Percentiles rank a stretch among this genome's conserved stretches.
Evolutionary conservation across 64 coral and sea anemone species (phyloP).

Genomic region (Pocillopora damicornis): DNA sequence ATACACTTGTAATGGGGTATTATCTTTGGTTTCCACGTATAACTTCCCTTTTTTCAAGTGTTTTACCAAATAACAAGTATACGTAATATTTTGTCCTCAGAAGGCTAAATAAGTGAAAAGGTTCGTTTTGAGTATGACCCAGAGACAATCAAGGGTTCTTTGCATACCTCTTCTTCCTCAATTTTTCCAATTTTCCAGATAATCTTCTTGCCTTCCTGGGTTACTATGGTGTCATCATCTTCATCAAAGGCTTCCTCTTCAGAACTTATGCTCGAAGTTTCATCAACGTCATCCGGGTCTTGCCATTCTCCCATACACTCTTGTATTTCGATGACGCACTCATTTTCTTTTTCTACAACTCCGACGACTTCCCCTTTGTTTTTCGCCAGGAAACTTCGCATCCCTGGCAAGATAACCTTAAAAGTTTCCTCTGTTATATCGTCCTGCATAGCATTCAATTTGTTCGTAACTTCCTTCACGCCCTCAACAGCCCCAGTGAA

Average conservation of each 20-base stretch:
- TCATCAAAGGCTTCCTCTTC: not conserved
- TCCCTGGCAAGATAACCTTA: slow-evolving; percentile 4
- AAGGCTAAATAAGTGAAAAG: no score
- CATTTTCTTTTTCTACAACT: slow-evolving; percentile 3
- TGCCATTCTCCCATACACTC: not conserved
- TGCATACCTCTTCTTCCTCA: slow-evolving; percentile 10
- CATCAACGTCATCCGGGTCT: not conserved
- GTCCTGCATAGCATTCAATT: not conserved
- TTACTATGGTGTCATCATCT: not conserved
- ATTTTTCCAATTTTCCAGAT: slow-evolving; percentile 18
- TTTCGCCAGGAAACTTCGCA: slow-evolving; percentile 13
- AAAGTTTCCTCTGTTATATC: not conserved
- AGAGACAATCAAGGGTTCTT: not conserved
- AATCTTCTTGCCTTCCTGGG: slow-evolving; percentile 22
- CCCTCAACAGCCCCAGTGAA: slow-evolving; percentile 7
- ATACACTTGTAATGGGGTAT: no score
- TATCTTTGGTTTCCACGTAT: no score
- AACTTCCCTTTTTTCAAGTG: no score
- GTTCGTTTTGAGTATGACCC: not conserved
- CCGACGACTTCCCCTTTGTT: not conserved
- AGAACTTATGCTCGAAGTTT: not conserved
- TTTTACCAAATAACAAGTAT: no score
- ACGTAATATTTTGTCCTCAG: no score
- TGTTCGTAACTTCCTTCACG: not conserved
- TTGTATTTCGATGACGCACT: slow-evolving; percentile 19